Percentiles rank a stretch among this genome's conserved stretches.
Evolutionary conservation across 2,888 invertebrate genomes (phyloP).

Genomic region (Digitonthophagus gazella): DNA sequence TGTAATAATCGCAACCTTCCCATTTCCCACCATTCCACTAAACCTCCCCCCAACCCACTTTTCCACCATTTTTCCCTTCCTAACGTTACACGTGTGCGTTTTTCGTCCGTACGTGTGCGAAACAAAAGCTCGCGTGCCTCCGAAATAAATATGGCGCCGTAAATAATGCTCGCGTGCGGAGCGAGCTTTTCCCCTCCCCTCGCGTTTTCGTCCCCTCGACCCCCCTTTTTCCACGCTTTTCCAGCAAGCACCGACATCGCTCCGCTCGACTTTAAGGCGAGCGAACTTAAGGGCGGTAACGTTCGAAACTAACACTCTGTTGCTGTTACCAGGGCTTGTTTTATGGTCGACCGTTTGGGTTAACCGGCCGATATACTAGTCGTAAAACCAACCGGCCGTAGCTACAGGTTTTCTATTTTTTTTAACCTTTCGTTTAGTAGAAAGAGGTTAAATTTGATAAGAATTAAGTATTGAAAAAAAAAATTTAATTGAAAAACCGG

Average conservation of each 20-base stretch:
- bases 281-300: too few species aligned
- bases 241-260: too few species aligned
- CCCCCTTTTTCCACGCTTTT: slow-evolving; percentile 1
- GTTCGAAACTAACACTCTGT: not conserved
- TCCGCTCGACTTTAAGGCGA: too few species aligned
- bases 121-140: slow-evolving; percentile 51
- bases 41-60: too few species aligned
- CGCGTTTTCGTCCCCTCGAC: slow-evolving; percentile 19
- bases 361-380: not conserved
- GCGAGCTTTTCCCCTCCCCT: slow-evolving; percentile 47
- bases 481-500: too few species aligned
- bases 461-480: too few species aligned
- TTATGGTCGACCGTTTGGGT: not conserved
- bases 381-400: not conserved
- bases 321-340: not conserved
- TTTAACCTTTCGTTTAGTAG: too few species aligned
- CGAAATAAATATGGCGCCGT: slow-evolving; percentile 53
- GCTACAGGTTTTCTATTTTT: not conserved
- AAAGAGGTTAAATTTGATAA: too few species aligned
- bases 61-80: too few species aligned
- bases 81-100: not conserved
- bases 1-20: too few species aligned
- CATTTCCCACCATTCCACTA: too few species aligned
- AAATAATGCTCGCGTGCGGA: slow-evolving; percentile 53
- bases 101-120: not conserved